Evolutionary conservation across 2,888 invertebrate genomes (phyloP), one percentile per base, ranked within the genome.

Genomic region (Caenorhabditis zanzibari): DNA sequence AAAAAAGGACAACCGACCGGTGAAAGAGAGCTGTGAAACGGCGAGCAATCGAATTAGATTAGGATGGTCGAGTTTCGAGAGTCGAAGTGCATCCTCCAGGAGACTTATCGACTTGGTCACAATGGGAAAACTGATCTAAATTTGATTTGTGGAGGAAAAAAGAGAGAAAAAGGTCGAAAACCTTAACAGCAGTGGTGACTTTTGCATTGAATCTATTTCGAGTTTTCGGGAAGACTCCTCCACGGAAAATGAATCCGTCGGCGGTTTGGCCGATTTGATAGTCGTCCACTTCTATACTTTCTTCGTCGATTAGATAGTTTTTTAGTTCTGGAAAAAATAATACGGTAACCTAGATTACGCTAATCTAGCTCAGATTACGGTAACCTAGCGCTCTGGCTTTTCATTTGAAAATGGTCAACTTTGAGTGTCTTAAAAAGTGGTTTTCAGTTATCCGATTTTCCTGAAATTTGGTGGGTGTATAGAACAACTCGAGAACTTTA

Each of bases 241-340:
- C 86, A 7, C 90, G 89, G 85, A 91, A 91, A 6, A 91, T 89
- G 81, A 91, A 91, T 41, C 91, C 91, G n/a, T 88, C 87, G 24
- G 89, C 84, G n/a, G 90, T 91, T 56, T 90, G 90, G 10, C 91
- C 91, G 16, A 91, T 87, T 47, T 90, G 90, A 66, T 84, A 86
- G 61, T 91, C 91, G 5, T 90, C 90, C 16, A 91, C 76, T 79
- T 91, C 91, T 44, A 91, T 91, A 81, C 87, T 88, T 68, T 92
- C 87, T 52, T 91, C 91, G 54, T 92, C 91, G 22, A 91, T 88
- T 32, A 91, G 66, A 22, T 88, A 84, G 61, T 89, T 87, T 19
- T 85, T 81, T 1, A 91, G 86, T 1, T 88, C 91, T 90, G 59
- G 28, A 82, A 32, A 44, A 32, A 63, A n/a, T n/a, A n/a, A n/a